phyloP scores from a whole-genome alignment of 2,888 invertebrate species.

The Eristalinus sepulchralis region DNA sequence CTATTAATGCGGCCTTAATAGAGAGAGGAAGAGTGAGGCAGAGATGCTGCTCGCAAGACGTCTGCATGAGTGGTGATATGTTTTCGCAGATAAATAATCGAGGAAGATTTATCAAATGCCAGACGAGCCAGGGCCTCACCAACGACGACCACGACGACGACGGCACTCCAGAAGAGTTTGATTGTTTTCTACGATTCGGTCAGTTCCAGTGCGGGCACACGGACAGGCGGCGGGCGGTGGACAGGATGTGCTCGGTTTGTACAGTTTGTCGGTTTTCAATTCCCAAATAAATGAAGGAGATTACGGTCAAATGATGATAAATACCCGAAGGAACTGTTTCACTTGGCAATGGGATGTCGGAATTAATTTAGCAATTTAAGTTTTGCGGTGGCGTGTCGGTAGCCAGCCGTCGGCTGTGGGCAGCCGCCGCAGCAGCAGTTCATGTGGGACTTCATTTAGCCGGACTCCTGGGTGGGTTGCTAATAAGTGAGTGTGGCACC shows the following conservation, averaged over 20 bases:
- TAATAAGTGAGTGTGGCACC: neutral
- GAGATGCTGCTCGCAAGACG: conserved; percentile 2
- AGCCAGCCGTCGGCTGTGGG: no score
- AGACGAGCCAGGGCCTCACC: neutral
- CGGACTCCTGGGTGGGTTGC: neutral
- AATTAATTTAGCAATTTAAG: conserved; percentile 58
- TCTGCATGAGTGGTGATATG: conserved; percentile 56
- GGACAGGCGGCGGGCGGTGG: neutral
- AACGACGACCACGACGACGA: neutral
- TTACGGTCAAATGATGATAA: conserved; percentile 60
- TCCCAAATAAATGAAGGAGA: conserved; percentile 56
- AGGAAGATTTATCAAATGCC: conserved; percentile 38
- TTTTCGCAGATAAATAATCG: conserved; percentile 53
- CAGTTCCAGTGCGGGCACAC: neutral
- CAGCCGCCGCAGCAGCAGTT: neutral
- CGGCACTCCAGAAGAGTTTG: conserved; percentile 9
- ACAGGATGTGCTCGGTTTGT: conserved; percentile 8
- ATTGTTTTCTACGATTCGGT: conserved; percentile 46
- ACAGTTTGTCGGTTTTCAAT: conserved; percentile 38
- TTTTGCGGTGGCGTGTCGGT: conserved; percentile 1
- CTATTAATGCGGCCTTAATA: conserved; percentile 36
- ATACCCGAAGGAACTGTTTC: conserved; percentile 51
- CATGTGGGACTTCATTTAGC: neutral
- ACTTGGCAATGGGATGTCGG: conserved; percentile 49
- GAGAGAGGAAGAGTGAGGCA: conserved; percentile 3